Percentiles rank a stretch among this genome's conserved stretches.
These are phyloP conservation scores for Peromyscus melanophrys DNA, from an alignment of 2,797 vertebrate genomes.

Conservation along the genomic window DNA sequence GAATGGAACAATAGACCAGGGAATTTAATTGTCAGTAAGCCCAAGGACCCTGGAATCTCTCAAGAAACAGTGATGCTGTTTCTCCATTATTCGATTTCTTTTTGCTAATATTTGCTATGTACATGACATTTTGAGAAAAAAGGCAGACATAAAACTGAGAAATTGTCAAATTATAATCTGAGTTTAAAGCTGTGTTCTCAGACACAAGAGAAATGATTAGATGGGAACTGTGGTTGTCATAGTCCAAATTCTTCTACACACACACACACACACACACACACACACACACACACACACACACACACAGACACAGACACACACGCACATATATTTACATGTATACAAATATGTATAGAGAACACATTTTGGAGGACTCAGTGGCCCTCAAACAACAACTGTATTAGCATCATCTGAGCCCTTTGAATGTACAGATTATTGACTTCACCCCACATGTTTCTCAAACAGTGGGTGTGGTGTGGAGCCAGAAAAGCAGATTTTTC, in stretches of 20 bases:
- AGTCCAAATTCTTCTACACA: not conserved
- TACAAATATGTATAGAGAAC: not conserved
- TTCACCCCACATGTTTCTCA: not conserved
- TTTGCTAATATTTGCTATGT: not conserved
- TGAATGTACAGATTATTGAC: not conserved
- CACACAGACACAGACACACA: no score
- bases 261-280: no score
- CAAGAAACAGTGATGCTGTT: not conserved
- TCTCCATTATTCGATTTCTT: not conserved
- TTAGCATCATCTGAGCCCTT: not conserved
- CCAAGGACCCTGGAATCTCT: not conserved
- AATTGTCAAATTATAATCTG: slow-evolving; percentile 40
- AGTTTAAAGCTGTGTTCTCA: slow-evolving; percentile 45
- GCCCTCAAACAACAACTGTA: not conserved
- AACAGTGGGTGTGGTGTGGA: not conserved
- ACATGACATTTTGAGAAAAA: not conserved
- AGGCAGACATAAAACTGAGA: slow-evolving; percentile 31
- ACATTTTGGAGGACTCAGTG: slow-evolving; percentile 13
- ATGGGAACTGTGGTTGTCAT: not conserved
- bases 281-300: no score
- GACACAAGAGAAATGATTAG: not conserved
- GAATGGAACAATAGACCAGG: not conserved
- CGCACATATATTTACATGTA: not conserved
- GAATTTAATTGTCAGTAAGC: not conserved
- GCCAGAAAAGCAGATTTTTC: not conserved